phyloP scores from a whole-genome alignment of 2,888 invertebrate genomes.

The Pyrrhosoma nymphula region DNA sequence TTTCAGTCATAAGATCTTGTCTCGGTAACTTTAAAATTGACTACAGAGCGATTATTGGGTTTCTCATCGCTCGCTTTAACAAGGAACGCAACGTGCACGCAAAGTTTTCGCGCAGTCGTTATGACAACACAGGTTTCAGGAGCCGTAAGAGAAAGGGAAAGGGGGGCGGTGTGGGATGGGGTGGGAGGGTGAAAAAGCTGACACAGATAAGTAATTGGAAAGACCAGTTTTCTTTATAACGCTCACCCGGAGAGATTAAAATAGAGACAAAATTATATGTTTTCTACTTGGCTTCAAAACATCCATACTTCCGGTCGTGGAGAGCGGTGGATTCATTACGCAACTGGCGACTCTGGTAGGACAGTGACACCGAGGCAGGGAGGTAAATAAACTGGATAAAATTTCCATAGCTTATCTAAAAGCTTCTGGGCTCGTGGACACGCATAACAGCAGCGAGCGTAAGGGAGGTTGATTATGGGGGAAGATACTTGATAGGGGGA shows the following conservation, averaged over 20 bases:
- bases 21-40: no score
- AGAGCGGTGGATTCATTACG: not conserved
- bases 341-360: not conserved
- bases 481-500: no score
- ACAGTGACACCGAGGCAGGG: no score
- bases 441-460: not conserved
- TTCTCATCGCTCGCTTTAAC: not conserved
- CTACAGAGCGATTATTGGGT: not conserved
- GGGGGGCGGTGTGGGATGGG: not conserved
- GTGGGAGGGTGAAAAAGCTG: not conserved
- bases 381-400: not conserved
- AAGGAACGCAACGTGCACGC: not conserved
- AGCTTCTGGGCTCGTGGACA: no score
- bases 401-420: no score
- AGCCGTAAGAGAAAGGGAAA: not conserved
- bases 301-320: not conserved
- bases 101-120: not conserved
- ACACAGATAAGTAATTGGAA: slow-evolving; percentile 16
- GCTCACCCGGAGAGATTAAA: not conserved
- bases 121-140: not conserved
- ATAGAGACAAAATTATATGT: not conserved
- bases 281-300: not conserved
- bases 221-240: not conserved
- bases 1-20: no score
- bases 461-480: not conserved